Evolutionary conservation across 2,113 vertebrate genomes (phyloP), one percentile per base, ranked within the genome.

Genomic region (Tricholaema leucomelas): DNA sequence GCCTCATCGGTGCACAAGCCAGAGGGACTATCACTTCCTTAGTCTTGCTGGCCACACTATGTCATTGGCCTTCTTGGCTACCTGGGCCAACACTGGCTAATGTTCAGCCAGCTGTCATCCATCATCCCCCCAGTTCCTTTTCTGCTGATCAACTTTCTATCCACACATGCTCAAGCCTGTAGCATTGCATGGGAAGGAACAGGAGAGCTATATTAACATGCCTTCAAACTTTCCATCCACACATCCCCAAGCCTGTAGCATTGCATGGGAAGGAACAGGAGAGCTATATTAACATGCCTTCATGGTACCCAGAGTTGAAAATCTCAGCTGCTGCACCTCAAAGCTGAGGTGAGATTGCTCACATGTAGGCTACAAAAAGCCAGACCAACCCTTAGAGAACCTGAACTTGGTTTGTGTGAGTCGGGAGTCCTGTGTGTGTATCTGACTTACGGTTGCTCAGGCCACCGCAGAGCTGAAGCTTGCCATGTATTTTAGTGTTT

Each of bases 381-480:
- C 42, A 44, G 38, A 33, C 5, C 0, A 5, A 38, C 48, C 65
- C 67, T 54, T 46, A 24, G 0, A 2, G 24, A 61, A 24, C 15
- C 2, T 36, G 40, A 71, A 24, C 75, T 36, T 4, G 13, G 54
- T n/a, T 25, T 82, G 8, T 33, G 15, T 5, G 58, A 74, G 27
- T 21, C 36, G 13, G 11, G 0, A 4, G 6, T 30, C 58, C 63
- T 38, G 10, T 2, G n/a, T 46, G 10, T 2, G n/a, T 46, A 10
- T 16, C 54, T 35, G 23, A 88, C 46, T 60, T 88, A 27, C 1
- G 1, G 19, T 28, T 87, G 31, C 54, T 61, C 54, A 56, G 52
- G 33, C 61, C n/a, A 59, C 77, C 12, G 1, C 38, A 72, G 71
- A 90, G 24, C 78, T 87, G 44, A 48, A 81, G 75, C 61, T 94